A percentile compares a stretch with the other conserved stretches of the same genome.
These are phyloP conservation scores for Cordilura impudica DNA, from an alignment of 2,888 invertebrate genomes.

Conservation along the genomic window DNA sequence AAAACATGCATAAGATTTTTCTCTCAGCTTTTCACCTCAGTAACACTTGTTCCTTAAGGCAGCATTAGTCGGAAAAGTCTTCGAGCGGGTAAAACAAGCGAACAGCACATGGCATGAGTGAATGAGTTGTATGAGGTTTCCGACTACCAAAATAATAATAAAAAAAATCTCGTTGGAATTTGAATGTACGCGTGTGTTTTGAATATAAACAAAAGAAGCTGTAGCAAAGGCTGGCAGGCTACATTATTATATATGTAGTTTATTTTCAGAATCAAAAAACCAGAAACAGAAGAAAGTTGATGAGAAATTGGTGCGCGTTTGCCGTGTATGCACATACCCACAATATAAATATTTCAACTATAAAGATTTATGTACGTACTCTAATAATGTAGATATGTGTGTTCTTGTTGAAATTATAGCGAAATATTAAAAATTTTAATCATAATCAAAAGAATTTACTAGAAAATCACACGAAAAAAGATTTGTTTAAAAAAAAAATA, in stretches of 20 bases:
- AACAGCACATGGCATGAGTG: conserved; percentile 39
- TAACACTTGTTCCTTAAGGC: conserved; percentile 59
- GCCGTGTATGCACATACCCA: conserved; percentile 47
- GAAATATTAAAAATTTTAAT: not conserved
- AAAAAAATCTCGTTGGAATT: conserved; percentile 39
- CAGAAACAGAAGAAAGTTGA: conserved; percentile 16
- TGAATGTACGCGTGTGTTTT: conserved; percentile 6
- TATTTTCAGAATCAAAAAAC: conserved; percentile 34
- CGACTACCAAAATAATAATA: conserved; percentile 10
- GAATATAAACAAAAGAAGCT: conserved; percentile 34
- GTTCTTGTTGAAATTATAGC: not conserved
- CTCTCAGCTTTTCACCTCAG: conserved; percentile 58
- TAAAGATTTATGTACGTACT: not conserved
- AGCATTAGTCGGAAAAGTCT: conserved; percentile 30
- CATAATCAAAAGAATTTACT: not conserved
- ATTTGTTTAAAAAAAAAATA: no score
- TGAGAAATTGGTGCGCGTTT: conserved; percentile 17
- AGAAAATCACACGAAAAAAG: no score
- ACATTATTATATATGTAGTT: no score
- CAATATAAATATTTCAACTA: not conserved
- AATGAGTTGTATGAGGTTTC: conserved; percentile 32
- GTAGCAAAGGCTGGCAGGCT: not conserved
- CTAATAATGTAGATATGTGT: no score
- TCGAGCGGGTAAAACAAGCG: conserved; percentile 35
- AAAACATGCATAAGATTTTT: conserved; percentile 48